Evolutionary conservation across 1,140 invertebrate species (phyloP).

Genomic region (Musca vetustissima): DNA sequence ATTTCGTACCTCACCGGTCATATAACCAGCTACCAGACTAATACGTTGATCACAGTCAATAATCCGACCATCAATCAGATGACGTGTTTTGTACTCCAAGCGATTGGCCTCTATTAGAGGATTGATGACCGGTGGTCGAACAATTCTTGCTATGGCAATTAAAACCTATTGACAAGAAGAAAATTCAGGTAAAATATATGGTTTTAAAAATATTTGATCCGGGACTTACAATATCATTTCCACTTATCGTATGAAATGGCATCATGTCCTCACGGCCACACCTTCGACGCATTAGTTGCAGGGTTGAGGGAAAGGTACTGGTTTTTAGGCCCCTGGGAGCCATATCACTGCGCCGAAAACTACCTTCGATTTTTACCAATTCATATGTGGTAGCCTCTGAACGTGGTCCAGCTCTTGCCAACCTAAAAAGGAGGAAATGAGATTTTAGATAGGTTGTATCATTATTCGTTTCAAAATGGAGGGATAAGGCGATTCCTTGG

Average conservation of each 20-base stretch:
- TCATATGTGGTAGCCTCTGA: slow-evolving; percentile 69
- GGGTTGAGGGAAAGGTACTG: slow-evolving; percentile 55
- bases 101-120: slow-evolving; percentile 71
- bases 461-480: too few relatives aligned
- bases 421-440: slow-evolving; percentile 51
- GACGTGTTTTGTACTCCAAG: slow-evolving; percentile 83
- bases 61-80: slow-evolving; percentile 80
- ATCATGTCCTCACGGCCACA: slow-evolving; percentile 57
- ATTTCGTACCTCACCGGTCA: slow-evolving; percentile 79
- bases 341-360: slow-evolving; percentile 58
- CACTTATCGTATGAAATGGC: slow-evolving; percentile 58
- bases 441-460: neutral
- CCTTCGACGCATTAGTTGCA: slow-evolving; percentile 57
- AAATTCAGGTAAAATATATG: neutral
- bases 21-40: slow-evolving; percentile 79
- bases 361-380: slow-evolving; percentile 63
- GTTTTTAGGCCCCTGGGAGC: slow-evolving; percentile 53
- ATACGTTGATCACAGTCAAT: slow-evolving; percentile 84
- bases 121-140: slow-evolving; percentile 68
- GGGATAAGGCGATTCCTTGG: too few relatives aligned
- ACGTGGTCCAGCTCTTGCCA: slow-evolving; percentile 65
- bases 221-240: slow-evolving; percentile 61
- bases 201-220: neutral
- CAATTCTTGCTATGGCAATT: slow-evolving; percentile 66
- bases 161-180: slow-evolving; percentile 60